Evolutionary conservation across 2,888 invertebrate species (phyloP).

Genomic region (Hemaris fuciformis): DNA sequence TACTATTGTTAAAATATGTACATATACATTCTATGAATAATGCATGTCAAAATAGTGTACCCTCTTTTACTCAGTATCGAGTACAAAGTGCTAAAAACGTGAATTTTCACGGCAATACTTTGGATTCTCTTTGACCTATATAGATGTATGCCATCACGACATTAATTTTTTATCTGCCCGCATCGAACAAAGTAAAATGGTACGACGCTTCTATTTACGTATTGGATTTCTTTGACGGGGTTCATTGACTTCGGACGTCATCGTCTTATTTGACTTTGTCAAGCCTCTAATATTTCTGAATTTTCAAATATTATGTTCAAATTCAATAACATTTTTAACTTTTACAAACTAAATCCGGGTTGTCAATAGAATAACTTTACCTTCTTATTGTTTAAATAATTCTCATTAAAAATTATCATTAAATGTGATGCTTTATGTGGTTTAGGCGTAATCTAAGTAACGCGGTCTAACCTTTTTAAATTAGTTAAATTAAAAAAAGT

Average conservation of each 20-base stretch:
- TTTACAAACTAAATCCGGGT: too few species aligned
- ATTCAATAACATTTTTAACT: neutral
- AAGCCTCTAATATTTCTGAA: neutral
- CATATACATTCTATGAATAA: neutral
- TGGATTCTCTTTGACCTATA: slow-evolving; percentile 3
- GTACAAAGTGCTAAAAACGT: slow-evolving; percentile 20
- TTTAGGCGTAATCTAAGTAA: too few species aligned
- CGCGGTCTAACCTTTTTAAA: too few species aligned
- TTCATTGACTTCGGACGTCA: neutral
- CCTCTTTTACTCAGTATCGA: slow-evolving; percentile 22
- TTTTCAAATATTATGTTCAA: neutral
- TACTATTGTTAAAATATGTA: slow-evolving; percentile 1
- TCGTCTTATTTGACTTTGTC: neutral
- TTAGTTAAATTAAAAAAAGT: too few species aligned
- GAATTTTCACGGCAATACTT: neutral
- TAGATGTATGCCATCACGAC: neutral
- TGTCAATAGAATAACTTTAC: too few species aligned
- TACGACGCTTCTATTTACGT: neutral
- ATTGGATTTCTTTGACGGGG: neutral
- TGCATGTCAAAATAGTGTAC: neutral
- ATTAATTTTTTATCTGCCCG: neutral
- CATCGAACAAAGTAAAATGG: neutral
- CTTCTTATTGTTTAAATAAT: too few species aligned
- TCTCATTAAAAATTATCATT: too few species aligned
- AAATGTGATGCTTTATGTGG: too few species aligned